Evolutionary conservation across 2,888 invertebrate species (phyloP), one percentile per base, ranked within the genome.

Genomic region (Saturnia japonica): DNA sequence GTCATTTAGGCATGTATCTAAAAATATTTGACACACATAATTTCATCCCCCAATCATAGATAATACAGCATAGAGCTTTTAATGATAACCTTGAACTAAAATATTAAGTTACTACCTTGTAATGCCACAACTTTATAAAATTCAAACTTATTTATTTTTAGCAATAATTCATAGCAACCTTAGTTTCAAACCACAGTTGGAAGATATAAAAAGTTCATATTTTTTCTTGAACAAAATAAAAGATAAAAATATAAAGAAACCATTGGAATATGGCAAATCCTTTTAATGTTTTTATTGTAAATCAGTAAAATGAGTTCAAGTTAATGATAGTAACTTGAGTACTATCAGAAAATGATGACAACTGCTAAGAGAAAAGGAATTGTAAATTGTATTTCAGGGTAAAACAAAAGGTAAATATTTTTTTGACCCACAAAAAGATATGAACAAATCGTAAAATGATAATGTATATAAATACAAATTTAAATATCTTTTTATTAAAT

Each of bases 161-260:
- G 91, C 81, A 54, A 72, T 74, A 14, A 78, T 76, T 68, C 80
- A 82, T 67, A 81, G 80, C 70, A 83, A 72, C 25, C 80, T 75
- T 82, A 82, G 79, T 75, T 93, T 87, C 73, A 91, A 87, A 72
- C 91, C 93, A 0, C 87, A 89, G 74, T 77, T 92, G 62, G 91
- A 92, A 79, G 91, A 93, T 62, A 92, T 93, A 71, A 86, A 91
- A 76, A 92, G 92, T 77, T 93, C 93, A 60, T 85, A 80, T 77
- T 76, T 91, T 70, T 77, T 93, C 68, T 71, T 92, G 70, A 87
- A 87, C 73, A 81, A 86, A 73, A 67, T 43, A 67, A 54, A 25
- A 12, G 54, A 42, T 14, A 66, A 67, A 42, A 70, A 70, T 66
- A 25, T 25, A 77, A 80, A 76, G 64, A 16, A 51, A 42, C 16